Base-by-base conservation (phyloP, 2,888 invertebrate species). In the Venustoraphidia nigricollis region DNA sequence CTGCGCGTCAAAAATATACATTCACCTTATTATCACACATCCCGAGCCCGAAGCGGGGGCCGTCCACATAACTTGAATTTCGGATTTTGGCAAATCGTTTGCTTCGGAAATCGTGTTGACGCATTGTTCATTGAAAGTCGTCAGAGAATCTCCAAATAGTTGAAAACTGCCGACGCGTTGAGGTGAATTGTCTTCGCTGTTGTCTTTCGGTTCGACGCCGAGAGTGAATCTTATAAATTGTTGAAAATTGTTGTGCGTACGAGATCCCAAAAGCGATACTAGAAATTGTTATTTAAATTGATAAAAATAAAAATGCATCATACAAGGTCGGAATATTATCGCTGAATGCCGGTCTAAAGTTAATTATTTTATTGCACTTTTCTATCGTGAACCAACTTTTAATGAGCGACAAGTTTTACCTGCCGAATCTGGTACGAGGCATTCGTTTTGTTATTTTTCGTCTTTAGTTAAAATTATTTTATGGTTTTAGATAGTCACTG, bases 21-120 rank as follows among this genome's bases (percentile, higher is more conserved):
- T 67, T 69, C 64, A 87, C 79, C 85, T 89, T 60, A 95, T 79
- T 34, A 83, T 75, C 37, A 93, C 81, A 63, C 94, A 95, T 52
- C 92, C 91, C 0, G 86, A 82, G 4, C 87, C 88, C 9, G 81
- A 69, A 10, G 81, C 76, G 0, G 95, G 94, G 10, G 94, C 90
- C 44, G 81, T 84, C 94, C 95, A 95, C 74, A 87, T 80, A 52
- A 91, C 84, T 61, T 84, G 83, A 9, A 92, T 77, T 61, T 88
- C 86, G 0, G 84, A 82, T 66, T 93, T 93, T 9, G 81, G 79
- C 47, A 83, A 70, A 57, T 83, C 79, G 52, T 85, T 84, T 1
- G 82, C 77, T 61, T 93, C 90, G 1, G 82, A 75, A 3, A 94
- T 78, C 0, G 92, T 83, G 62, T 91, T 89, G 34, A 84, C 78